Conservation (phyloP, 2,797 vertebrate species). For the Scomberomorus guttatus region DNA sequence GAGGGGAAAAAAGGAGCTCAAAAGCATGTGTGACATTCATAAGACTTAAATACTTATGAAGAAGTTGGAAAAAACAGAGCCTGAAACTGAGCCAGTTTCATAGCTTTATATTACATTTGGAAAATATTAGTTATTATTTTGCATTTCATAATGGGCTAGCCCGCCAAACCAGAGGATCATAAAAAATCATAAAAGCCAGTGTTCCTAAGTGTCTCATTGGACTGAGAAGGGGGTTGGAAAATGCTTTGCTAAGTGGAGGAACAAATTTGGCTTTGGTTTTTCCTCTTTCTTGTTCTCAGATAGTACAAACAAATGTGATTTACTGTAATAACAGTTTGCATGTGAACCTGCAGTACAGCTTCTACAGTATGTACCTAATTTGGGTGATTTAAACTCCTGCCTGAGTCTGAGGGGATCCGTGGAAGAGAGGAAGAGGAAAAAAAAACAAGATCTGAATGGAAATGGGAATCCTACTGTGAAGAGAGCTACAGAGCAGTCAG, state of each 20-base stretch:
- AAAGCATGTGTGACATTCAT: constrained; percentile 68
- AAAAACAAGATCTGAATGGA: constrained; percentile 45
- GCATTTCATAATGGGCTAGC: constrained; percentile 81
- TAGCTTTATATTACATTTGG: constrained; percentile 85
- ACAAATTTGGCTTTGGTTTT: constrained; percentile 62
- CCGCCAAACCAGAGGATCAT: constrained; percentile 82
- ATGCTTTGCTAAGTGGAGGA: constrained; percentile 62
- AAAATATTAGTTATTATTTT: constrained; percentile 88
- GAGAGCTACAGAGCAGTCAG: constrained; percentile 48
- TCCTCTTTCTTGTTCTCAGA: constrained; percentile 60
- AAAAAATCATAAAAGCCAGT: constrained; percentile 83
- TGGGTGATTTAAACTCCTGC: constrained; percentile 30
- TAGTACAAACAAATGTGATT: constrained; percentile 56
- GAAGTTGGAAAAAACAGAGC: constrained; percentile 61
- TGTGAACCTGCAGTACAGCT: constrained; percentile 56
- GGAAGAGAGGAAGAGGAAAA: constrained; percentile 9
- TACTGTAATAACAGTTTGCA: constrained; percentile 47
- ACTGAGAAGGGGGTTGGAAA: constrained; percentile 61
- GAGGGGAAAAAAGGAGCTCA: constrained; percentile 58
- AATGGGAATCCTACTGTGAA: constrained; percentile 47
- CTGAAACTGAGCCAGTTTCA: constrained; percentile 64
- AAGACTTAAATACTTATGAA: constrained; percentile 70
- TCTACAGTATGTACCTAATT: background rate
- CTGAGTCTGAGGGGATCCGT: constrained; percentile 21
- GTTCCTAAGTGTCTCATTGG: constrained; percentile 78